Conservation (phyloP, 2,888 invertebrate species). For the Polymixis flavicincta region DNA sequence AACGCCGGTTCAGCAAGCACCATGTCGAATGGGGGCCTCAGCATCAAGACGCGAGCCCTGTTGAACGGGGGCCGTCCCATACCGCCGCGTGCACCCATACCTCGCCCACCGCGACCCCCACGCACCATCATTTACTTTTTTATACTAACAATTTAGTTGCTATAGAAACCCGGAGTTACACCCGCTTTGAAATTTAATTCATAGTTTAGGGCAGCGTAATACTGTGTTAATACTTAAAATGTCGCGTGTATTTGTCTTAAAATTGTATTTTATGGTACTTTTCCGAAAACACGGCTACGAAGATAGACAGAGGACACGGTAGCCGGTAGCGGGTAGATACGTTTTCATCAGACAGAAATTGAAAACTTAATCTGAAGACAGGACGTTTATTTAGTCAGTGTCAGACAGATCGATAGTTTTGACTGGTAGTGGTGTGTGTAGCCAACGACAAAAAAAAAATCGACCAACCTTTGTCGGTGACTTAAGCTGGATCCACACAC, state of each 20-base stretch:
- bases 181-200: too few species aligned
- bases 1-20: constrained; percentile 97
- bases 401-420: too few species aligned
- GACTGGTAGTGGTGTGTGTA: too few species aligned
- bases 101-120: constrained; percentile 92
- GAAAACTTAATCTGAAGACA: too few species aligned
- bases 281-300: neutral
- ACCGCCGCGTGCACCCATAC: constrained; percentile 91
- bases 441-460: too few species aligned
- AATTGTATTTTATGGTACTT: neutral
- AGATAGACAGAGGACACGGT: neutral
- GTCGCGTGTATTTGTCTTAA: neutral
- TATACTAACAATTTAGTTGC: neutral
- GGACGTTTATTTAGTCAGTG: too few species aligned
- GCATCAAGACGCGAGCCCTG: constrained; percentile 84
- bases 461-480: too few species aligned
- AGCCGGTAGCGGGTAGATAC: neutral
- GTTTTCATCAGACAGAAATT: neutral
- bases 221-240: neutral
- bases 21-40: constrained; percentile 96
- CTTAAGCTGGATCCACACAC: too few species aligned
- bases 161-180: neutral
- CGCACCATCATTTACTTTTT: constrained; percentile 91
- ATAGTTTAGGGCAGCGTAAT: neutral
- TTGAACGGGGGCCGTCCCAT: constrained; percentile 89